Conservation (phyloP, 2,113 vertebrate genomes). For the Dermatemys mawii region DNA sequence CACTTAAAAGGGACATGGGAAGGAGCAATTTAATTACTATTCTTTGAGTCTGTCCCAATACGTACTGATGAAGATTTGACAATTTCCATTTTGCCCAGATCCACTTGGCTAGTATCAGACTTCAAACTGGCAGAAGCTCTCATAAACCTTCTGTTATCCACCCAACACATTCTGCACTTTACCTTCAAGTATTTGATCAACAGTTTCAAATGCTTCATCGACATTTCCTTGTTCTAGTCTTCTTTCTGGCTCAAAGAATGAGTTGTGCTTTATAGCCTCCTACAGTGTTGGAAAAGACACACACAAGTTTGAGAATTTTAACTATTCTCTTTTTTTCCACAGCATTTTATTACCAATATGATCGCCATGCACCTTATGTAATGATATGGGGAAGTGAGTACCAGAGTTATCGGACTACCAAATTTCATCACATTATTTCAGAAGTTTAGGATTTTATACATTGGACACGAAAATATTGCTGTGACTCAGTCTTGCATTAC, state of each 20-base stretch:
- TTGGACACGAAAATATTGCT: background rate
- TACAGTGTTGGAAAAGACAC: constrained; percentile 45
- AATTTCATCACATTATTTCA: background rate
- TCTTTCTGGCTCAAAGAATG: constrained; percentile 71
- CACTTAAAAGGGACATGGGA: too few relatives aligned
- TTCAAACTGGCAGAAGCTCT: background rate
- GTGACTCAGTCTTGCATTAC: background rate
- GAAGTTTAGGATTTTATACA: background rate
- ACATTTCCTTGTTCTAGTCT: constrained; percentile 78
- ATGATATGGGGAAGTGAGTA: background rate
- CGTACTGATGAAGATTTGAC: background rate
- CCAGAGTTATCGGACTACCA: background rate
- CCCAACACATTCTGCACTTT: constrained; percentile 16
- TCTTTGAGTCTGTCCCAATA: background rate
- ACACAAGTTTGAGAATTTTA: background rate
- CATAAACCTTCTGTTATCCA: background rate
- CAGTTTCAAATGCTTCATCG: constrained; percentile 74
- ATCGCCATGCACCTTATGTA: background rate
- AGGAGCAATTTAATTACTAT: background rate
- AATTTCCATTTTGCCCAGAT: background rate
- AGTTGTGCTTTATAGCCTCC: constrained; percentile 78
- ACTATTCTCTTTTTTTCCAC: background rate
- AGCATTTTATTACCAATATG: background rate
- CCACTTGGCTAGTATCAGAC: background rate
- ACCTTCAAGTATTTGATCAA: constrained; percentile 80